These are phyloP conservation scores for Scolanthus callimorphus DNA, from an alignment of 92 coral and sea anemone species.

Conservation along the genomic window DNA sequence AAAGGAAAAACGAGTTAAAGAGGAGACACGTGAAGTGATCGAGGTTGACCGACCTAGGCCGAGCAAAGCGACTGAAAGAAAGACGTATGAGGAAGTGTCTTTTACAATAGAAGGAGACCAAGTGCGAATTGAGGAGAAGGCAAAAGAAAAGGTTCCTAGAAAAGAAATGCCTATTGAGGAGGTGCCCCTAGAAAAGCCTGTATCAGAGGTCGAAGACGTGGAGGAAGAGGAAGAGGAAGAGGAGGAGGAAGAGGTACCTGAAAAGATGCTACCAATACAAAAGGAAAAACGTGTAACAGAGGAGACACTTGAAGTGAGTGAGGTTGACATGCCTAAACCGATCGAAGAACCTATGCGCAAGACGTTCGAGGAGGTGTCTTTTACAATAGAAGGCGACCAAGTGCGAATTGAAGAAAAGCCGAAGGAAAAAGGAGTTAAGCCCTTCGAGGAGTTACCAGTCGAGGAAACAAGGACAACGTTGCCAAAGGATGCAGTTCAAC, in stretches of 20 bases:
- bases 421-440: slow-evolving; percentile 38
- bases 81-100: too few species aligned
- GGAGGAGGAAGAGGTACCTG: background rate
- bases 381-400: too few species aligned
- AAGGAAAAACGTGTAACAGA: slow-evolving; percentile 9
- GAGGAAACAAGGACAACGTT: slow-evolving; percentile 24
- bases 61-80: background rate
- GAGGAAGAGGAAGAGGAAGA: slow-evolving; percentile 4
- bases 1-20: background rate
- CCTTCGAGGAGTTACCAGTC: slow-evolving; percentile 58
- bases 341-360: slow-evolving; percentile 66
- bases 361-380: slow-evolving; percentile 12
- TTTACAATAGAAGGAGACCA: too few species aligned
- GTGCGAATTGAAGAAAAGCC: too few species aligned
- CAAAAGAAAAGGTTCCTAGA: slow-evolving; percentile 9
- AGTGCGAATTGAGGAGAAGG: too few species aligned
- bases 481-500: slow-evolving; percentile 29
- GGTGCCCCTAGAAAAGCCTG: slow-evolving; percentile 15
- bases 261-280: slow-evolving; percentile 1
- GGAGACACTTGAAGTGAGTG: background rate
- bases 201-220: background rate
- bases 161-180: background rate
- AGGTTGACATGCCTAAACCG: slow-evolving; percentile 20
- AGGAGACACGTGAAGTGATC: background rate
- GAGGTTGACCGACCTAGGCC: background rate